Conservation (phyloP, 2,888 invertebrate species). For the Zaprionus obscuricornis region DNA sequence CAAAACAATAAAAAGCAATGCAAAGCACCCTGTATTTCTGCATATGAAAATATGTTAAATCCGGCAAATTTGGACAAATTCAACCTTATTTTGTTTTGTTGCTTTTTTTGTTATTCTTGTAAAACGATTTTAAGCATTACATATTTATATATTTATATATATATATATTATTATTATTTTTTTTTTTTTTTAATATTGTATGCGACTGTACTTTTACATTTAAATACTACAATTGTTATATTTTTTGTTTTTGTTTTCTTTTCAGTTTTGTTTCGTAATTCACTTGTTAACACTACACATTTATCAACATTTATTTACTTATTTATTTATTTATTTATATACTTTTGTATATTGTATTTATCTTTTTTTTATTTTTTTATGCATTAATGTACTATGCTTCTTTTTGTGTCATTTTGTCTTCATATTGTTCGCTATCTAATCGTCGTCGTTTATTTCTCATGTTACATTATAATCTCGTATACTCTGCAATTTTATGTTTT, state of each 20-base stretch:
- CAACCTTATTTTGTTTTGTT: too few species aligned
- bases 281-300: constrained; percentile 73
- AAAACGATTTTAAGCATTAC: constrained; percentile 18
- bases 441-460: background rate
- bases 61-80: constrained; percentile 13
- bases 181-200: constrained; percentile 14
- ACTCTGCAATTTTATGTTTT: constrained; percentile 46
- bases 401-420: constrained; percentile 10
- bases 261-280: constrained; percentile 17
- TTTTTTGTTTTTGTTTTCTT: constrained; percentile 18
- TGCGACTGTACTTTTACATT: constrained; percentile 50
- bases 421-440: constrained; percentile 5
- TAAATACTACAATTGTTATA: constrained; percentile 36
- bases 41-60: constrained; percentile 52
- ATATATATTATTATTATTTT: constrained; percentile 9
- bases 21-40: constrained; percentile 49
- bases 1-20: constrained; percentile 43
- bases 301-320: constrained; percentile 72
- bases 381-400: constrained; percentile 7
- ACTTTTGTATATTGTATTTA: constrained; percentile 37
- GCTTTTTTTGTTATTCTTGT: too few species aligned
- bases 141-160: background rate
- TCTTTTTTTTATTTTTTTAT: constrained; percentile 3
- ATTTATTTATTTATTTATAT: constrained; percentile 38
- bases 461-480: constrained; percentile 56